Evolutionary conservation across 2,113 vertebrate genomes (phyloP).

Genomic region (Callopanchax toddi): DNA sequence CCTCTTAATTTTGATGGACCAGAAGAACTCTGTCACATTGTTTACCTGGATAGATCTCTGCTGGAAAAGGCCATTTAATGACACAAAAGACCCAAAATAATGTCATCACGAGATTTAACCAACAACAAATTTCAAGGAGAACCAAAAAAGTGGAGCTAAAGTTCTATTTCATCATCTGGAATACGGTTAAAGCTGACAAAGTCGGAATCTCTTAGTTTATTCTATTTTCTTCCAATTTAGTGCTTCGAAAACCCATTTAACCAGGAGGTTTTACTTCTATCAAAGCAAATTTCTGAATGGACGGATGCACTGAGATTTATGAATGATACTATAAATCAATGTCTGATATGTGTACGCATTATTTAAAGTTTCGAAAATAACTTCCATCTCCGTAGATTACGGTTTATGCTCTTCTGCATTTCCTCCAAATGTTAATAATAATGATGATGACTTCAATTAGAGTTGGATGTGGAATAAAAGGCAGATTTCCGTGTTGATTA

Average conservation of each 20-base stretch:
- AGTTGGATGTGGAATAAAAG: conserved; percentile 46
- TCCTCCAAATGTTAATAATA: conserved; percentile 42
- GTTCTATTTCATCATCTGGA: conserved; percentile 16
- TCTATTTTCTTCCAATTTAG: conserved; percentile 55
- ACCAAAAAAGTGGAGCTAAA: conserved; percentile 41
- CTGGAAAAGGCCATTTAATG: conserved; percentile 60
- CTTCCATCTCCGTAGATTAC: no score
- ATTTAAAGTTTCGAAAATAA: no score
- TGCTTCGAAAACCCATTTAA: conserved; percentile 58
- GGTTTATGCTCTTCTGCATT: conserved; percentile 27
- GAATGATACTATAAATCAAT: conserved; percentile 35
- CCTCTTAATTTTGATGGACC: conserved; percentile 39
- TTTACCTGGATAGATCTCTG: conserved; percentile 50
- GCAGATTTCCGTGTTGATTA: conserved; percentile 42
- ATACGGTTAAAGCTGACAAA: no score
- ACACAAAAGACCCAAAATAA: conserved; percentile 63
- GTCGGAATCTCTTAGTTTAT: no score
- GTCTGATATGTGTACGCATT: no score
- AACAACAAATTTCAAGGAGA: conserved; percentile 47
- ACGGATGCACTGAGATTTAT: conserved; percentile 42
- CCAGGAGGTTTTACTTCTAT: conserved; percentile 38
- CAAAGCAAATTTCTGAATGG: conserved; percentile 50
- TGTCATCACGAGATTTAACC: conserved; percentile 64
- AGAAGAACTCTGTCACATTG: conserved; percentile 53
- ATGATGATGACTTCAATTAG: conserved; percentile 30